Conservation (phyloP, 2,888 invertebrate genomes). For the Timema podura region DNA sequence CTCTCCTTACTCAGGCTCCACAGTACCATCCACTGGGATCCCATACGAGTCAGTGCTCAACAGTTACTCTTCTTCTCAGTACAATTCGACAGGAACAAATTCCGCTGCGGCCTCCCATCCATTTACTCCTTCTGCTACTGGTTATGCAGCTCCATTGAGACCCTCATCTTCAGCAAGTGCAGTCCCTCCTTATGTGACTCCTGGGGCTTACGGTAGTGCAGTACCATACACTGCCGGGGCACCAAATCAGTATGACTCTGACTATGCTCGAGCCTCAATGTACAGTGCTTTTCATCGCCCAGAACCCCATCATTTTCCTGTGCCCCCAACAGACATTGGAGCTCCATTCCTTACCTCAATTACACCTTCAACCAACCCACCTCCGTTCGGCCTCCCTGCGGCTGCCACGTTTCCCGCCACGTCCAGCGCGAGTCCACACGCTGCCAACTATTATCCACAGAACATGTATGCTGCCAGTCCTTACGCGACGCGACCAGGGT, state of each 20-base stretch:
- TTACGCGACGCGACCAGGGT: slow-evolving; percentile 20
- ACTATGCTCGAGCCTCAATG: slow-evolving; percentile 32
- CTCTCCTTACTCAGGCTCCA: slow-evolving; percentile 12
- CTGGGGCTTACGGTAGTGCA: neutral
- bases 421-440: slow-evolving; percentile 16
- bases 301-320: slow-evolving; percentile 30
- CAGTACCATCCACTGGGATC: slow-evolving; percentile 11
- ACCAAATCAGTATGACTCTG: slow-evolving; percentile 26
- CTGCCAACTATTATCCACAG: slow-evolving; percentile 27
- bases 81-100: slow-evolving; percentile 10
- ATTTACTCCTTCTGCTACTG: slow-evolving; percentile 21
- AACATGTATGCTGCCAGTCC: slow-evolving; percentile 28
- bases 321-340: slow-evolving; percentile 19
- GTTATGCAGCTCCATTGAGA: slow-evolving; percentile 19
- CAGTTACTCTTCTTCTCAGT: slow-evolving; percentile 21
- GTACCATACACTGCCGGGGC: slow-evolving; percentile 15
- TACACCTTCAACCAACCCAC: slow-evolving; percentile 7
- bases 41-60: slow-evolving; percentile 28
- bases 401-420: slow-evolving; percentile 3
- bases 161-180: slow-evolving; percentile 16
- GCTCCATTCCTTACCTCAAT: slow-evolving; percentile 18
- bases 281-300: slow-evolving; percentile 35
- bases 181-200: slow-evolving; percentile 21
- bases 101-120: slow-evolving; percentile 17
- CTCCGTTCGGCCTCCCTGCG: slow-evolving; percentile 19